Percentiles rank a stretch among this genome's conserved stretches.
These are phyloP conservation scores for Drosophila subobscura DNA, from an alignment of 1,140 invertebrate species.

Conservation along the genomic window DNA sequence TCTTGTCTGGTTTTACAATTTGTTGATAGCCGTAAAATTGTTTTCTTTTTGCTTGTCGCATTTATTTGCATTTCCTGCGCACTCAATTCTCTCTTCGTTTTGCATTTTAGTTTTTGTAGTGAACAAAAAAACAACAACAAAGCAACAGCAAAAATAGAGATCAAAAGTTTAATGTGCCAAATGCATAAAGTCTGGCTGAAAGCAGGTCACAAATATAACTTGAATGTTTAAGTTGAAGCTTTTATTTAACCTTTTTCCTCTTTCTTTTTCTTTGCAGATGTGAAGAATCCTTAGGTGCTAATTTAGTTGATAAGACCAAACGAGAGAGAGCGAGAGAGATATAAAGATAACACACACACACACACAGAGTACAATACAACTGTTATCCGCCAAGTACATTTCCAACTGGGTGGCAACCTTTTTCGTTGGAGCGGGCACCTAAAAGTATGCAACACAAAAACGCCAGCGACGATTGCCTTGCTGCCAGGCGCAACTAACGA, in stretches of 20 bases:
- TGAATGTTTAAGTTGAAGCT: too few relatives aligned
- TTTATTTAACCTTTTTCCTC: slow-evolving; percentile 27
- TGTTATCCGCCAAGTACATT: slow-evolving; percentile 26
- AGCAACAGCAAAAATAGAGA: slow-evolving; percentile 34
- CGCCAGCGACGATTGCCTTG: slow-evolving; percentile 17
- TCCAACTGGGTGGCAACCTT: slow-evolving; percentile 57
- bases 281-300: slow-evolving; percentile 83
- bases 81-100: slow-evolving; percentile 19
- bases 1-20: not conserved
- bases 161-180: slow-evolving; percentile 72
- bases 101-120: slow-evolving; percentile 40
- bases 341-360: slow-evolving; percentile 14
- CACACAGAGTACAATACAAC: slow-evolving; percentile 67
- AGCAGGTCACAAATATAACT: slow-evolving; percentile 16
- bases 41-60: slow-evolving; percentile 20
- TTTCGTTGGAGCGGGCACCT: slow-evolving; percentile 32
- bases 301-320: slow-evolving; percentile 82
- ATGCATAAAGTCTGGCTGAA: slow-evolving; percentile 61
- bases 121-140: slow-evolving; percentile 4
- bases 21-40: slow-evolving; percentile 26
- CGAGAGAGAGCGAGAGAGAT: slow-evolving; percentile 1
- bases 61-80: slow-evolving; percentile 43
- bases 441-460: slow-evolving; percentile 68
- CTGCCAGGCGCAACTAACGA: slow-evolving; percentile 30
- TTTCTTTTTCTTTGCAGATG: slow-evolving; percentile 70